Conservation (phyloP, 2,113 vertebrate species). For the Symphodus melops region DNA sequence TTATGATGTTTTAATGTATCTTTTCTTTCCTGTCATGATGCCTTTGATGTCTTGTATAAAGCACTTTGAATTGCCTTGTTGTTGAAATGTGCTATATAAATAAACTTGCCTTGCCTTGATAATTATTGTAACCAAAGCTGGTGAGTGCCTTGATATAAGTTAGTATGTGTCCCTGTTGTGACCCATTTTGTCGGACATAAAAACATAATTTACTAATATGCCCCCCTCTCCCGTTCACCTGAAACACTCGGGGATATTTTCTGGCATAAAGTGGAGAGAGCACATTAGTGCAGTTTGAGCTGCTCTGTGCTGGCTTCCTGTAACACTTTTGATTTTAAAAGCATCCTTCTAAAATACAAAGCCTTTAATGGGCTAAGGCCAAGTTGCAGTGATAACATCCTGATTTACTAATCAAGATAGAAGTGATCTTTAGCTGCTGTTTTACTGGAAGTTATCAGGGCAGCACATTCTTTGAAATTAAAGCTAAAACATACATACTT, state of each 20-base stretch:
- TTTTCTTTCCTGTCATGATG: no score
- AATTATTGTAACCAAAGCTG: not conserved
- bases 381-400: not conserved
- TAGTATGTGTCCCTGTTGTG: not conserved
- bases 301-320: not conserved
- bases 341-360: not conserved
- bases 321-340: not conserved
- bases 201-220: not conserved
- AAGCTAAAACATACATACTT: no score
- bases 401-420: not conserved
- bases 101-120: no score
- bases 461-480: not conserved
- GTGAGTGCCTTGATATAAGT: not conserved
- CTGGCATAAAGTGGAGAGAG: not conserved
- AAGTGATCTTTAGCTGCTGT: not conserved
- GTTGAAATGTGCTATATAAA: no score
- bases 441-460: not conserved
- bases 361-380: not conserved
- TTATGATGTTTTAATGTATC: no score
- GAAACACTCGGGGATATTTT: not conserved
- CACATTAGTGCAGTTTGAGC: not conserved
- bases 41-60: no score
- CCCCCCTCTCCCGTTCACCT: not conserved
- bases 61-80: no score
- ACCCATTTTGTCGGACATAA: not conserved